Evolutionary conservation across 1,140 invertebrate species (phyloP).

Genomic region (Andrena cerasifolii): DNA sequence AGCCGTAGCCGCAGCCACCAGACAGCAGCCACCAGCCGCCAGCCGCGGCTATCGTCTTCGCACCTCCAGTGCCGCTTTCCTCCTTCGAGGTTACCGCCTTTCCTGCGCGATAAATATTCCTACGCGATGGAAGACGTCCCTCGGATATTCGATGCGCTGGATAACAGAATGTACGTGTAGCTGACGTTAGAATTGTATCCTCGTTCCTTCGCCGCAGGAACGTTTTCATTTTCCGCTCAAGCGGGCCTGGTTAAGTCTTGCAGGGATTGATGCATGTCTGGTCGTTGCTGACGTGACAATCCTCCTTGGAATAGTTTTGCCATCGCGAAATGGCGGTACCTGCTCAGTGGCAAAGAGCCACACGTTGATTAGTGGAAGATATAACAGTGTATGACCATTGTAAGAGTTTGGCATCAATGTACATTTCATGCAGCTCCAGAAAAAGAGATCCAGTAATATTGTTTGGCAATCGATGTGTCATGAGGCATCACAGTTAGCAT

Average conservation of each 20-base stretch:
- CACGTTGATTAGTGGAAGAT: too few relatives aligned
- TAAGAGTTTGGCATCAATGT: too few relatives aligned
- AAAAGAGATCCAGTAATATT: too few relatives aligned
- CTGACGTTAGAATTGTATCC: background rate
- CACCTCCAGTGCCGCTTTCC: constrained; percentile 18
- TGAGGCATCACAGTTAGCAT: too few relatives aligned
- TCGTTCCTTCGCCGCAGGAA: background rate
- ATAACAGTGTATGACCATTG: too few relatives aligned
- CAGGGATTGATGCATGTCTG: background rate
- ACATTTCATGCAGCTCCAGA: too few relatives aligned
- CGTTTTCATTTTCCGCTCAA: constrained; percentile 8
- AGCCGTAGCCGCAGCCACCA: background rate
- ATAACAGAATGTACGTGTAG: constrained; percentile 5
- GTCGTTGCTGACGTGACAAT: background rate
- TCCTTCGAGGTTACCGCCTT: constrained; percentile 44
- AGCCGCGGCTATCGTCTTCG: constrained; percentile 12
- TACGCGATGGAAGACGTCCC: constrained; percentile 12
- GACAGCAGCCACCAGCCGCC: too few relatives aligned
- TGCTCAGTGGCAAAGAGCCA: too few relatives aligned
- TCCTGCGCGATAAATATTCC: constrained; percentile 28
- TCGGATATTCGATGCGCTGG: constrained; percentile 29
- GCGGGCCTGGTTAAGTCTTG: background rate
- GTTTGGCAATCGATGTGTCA: too few relatives aligned
- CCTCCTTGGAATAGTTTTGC: too few relatives aligned
- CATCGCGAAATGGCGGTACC: background rate